A percentile compares a stretch with the other conserved stretches of the same genome.
Conservation (phyloP, 2,888 invertebrate species). For the Dimorphilus gyrociliatus region DNA sequence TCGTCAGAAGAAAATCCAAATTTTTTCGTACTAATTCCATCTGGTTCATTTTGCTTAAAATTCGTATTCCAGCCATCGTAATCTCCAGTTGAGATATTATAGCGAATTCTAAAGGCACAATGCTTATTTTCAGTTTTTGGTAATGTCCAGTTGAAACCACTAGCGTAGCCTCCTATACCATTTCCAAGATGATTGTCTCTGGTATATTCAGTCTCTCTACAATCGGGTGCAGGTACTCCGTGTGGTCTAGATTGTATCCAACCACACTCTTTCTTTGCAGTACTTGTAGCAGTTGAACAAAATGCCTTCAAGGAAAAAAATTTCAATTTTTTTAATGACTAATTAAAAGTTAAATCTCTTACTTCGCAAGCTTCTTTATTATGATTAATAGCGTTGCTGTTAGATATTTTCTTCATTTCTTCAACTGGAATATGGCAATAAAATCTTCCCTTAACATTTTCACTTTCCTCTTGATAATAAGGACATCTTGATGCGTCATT, state of each 20-base stretch:
- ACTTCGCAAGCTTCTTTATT: constrained; percentile 27
- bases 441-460: constrained; percentile 30
- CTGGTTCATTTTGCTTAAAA: too few relatives aligned
- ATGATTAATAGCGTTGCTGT: constrained; percentile 16
- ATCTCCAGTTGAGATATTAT: constrained; percentile 35
- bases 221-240: constrained; percentile 28
- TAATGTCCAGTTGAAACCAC: constrained; percentile 32
- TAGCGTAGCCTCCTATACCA: constrained; percentile 25
- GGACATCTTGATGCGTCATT: constrained; percentile 23
- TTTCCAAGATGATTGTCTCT: constrained; percentile 37
- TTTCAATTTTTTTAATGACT: too few relatives aligned
- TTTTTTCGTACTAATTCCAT: too few relatives aligned
- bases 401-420: constrained; percentile 9
- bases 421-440: constrained; percentile 19
- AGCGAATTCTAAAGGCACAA: constrained; percentile 35
- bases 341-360: too few relatives aligned
- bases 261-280: constrained; percentile 14
- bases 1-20: constrained; percentile 16
- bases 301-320: not conserved
- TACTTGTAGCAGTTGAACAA: not conserved
- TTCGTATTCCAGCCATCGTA: constrained; percentile 28
- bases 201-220: constrained; percentile 30
- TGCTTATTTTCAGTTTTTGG: constrained; percentile 22
- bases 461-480: constrained; percentile 25
- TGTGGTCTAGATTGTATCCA: constrained; percentile 28